Evolutionary conservation across 2,888 invertebrate genomes (phyloP).

Genomic region (Diachrysia chrysitis): DNA sequence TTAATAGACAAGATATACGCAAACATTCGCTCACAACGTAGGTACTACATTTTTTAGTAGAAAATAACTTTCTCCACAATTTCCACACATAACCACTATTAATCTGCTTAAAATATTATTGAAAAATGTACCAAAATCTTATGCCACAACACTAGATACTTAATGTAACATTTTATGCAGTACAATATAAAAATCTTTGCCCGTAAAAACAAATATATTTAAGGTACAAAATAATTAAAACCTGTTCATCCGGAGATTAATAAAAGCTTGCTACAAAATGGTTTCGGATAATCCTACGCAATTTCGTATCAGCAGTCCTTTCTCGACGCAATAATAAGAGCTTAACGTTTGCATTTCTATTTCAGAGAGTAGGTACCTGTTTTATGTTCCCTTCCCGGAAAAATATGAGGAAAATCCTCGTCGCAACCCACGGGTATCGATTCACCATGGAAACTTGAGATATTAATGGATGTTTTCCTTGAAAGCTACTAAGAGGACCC

Average conservation of each 20-base stretch:
- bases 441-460: constrained; percentile 34
- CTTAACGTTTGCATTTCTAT: constrained; percentile 16
- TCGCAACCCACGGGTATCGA: constrained; percentile 29
- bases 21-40: too few species aligned
- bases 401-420: constrained; percentile 29
- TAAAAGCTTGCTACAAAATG: constrained; percentile 26
- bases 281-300: constrained; percentile 23
- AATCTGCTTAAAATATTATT: too few species aligned
- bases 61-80: neutral
- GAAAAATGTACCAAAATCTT: too few species aligned
- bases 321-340: constrained; percentile 15
- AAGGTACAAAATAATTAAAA: constrained; percentile 9
- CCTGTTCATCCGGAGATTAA: constrained; percentile 12
- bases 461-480: constrained; percentile 1
- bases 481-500: neutral
- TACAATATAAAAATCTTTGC: neutral
- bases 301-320: constrained; percentile 20
- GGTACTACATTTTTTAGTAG: neutral
- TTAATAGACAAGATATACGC: too few species aligned
- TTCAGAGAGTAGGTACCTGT: constrained; percentile 16
- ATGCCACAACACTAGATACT: too few species aligned
- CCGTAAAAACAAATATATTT: neutral
- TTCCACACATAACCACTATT: too few species aligned
- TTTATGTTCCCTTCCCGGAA: constrained; percentile 13
- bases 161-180: neutral